Evolutionary conservation across 2,888 invertebrate species (phyloP).

Genomic region (Gymnocheta viridis): DNA sequence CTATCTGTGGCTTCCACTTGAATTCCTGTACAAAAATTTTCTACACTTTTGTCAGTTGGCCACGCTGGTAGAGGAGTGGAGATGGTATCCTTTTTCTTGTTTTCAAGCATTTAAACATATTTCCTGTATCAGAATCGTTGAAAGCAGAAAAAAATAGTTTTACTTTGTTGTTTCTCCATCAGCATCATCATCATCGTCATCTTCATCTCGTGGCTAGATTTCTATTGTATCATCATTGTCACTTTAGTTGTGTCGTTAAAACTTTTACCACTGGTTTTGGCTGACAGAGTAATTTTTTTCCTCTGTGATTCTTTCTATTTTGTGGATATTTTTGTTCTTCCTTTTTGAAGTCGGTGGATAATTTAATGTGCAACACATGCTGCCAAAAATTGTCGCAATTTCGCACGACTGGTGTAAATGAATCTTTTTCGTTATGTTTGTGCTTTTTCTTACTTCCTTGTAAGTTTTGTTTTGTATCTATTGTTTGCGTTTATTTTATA

Average conservation of each 20-base stretch:
- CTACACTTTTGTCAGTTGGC: conserved; percentile 9
- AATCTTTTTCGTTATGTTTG: conserved; percentile 26
- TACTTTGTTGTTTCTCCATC: conserved; percentile 37
- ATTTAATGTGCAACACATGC: conserved; percentile 61
- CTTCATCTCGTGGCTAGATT: conserved; percentile 31
- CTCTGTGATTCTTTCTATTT: not conserved
- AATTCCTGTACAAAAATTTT: conserved; percentile 44
- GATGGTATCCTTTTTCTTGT: not conserved
- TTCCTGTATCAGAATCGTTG: conserved; percentile 46
- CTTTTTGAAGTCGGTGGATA: conserved; percentile 11
- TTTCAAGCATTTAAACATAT: conserved; percentile 39
- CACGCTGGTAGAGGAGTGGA: not conserved
- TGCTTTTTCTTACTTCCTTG: not conserved
- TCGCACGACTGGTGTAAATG: conserved; percentile 60
- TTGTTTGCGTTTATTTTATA: not conserved
- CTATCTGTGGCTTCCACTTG: conserved; percentile 58
- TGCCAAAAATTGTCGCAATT: conserved; percentile 64
- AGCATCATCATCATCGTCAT: conserved; percentile 12
- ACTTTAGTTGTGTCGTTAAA: conserved; percentile 50
- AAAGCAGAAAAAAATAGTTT: conserved; percentile 20
- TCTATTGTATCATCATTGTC: conserved; percentile 51
- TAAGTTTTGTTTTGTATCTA: not conserved
- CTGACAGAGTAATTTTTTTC: conserved; percentile 31
- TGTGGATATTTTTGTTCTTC: not conserved
- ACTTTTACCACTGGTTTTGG: conserved; percentile 57